Conservation (phyloP, 2,797 vertebrate genomes). For the Etheostoma nigrum region DNA sequence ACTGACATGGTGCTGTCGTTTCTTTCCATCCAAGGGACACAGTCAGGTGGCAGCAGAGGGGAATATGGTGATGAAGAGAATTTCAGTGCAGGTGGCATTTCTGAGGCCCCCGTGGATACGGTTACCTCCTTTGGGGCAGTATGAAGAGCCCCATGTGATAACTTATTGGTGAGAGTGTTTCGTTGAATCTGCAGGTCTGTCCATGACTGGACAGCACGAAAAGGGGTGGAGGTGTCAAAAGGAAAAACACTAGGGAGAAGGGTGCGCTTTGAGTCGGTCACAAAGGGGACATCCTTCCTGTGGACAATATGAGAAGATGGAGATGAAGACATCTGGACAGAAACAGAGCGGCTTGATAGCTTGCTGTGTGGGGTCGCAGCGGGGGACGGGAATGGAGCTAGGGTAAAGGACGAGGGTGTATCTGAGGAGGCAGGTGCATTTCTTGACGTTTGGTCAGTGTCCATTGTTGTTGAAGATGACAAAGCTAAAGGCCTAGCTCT, state of each 20-base stretch:
- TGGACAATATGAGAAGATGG: conserved; percentile 73
- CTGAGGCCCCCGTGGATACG: neutral
- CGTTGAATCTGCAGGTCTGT: conserved; percentile 59
- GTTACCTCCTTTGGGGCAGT: neutral
- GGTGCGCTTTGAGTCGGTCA: conserved; percentile 27
- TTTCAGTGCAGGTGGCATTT: neutral
- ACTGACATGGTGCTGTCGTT: conserved; percentile 26
- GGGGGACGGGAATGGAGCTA: neutral
- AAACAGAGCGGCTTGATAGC: conserved; percentile 72
- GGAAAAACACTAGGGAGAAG: neutral
- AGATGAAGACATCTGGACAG: conserved; percentile 84
- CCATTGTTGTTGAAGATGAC: neutral
- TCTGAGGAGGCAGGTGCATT: neutral
- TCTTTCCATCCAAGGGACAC: conserved; percentile 2
- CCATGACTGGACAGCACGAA: conserved; percentile 70
- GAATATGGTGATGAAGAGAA: conserved; percentile 37
- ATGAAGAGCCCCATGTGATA: conserved; percentile 11
- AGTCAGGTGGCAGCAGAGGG: conserved; percentile 17
- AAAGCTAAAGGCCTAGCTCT: neutral
- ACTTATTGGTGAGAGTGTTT: conserved; percentile 45
- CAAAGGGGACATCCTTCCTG: conserved; percentile 63
- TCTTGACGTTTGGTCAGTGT: conserved; percentile 12
- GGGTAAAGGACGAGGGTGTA: neutral
- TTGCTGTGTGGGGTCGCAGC: conserved; percentile 12
- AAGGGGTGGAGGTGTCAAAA: conserved; percentile 63